Evolutionary conservation across 2,113 vertebrate species (phyloP), one percentile per base, ranked within the genome.

Genomic region (Coregonus clupeaformis): DNA sequence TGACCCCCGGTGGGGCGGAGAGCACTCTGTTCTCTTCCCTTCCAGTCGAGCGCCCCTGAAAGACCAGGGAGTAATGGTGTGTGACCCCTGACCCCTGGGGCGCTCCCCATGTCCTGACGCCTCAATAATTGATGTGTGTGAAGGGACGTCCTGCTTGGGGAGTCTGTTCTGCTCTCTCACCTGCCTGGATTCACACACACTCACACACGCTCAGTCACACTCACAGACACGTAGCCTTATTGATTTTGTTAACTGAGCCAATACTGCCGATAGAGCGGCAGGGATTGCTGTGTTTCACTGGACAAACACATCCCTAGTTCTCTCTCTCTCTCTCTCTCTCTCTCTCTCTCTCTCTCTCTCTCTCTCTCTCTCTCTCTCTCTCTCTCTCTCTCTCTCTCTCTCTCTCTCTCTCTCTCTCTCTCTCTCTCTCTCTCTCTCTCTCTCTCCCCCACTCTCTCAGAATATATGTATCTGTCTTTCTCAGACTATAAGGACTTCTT

Each of bases 231-330:
- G 79, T 85, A 73, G 32, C 1, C 76, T 11, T 93, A 94, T 94
- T 93, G 93, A 94, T 94, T 94, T 92, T 94, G 92, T 92, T 89
- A 92, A 92, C 83, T 84, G 91, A 93, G 88, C 90, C 86, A 63
- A 91, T 87, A 80, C 80, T 76, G 77, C 11, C 74, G 74, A 29
- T 73, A 71, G 45, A 65, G 69, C 60, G 32, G 74, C 6, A 36
- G 78, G 85, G 76, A 82, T 55, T 73, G 77, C 66, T 18, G 69
- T 18, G 67, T n/a, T 7, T 68, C 69, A 49, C 20, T 49, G 12
- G 49, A 52, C 49, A 52, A 59, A 45, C 1, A 63, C 16, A 24
- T 42, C 9, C 24, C 5, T 27, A 18, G 7, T 5, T 6, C 7
- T 22, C n/a, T 59, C n/a, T 59, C 57, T 59, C 63, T 68, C 64